A percentile compares a stretch with the other conserved stretches of the same genome.
Conservation (phyloP, 2,113 vertebrate species). For the Burhinus oedicnemus region DNA sequence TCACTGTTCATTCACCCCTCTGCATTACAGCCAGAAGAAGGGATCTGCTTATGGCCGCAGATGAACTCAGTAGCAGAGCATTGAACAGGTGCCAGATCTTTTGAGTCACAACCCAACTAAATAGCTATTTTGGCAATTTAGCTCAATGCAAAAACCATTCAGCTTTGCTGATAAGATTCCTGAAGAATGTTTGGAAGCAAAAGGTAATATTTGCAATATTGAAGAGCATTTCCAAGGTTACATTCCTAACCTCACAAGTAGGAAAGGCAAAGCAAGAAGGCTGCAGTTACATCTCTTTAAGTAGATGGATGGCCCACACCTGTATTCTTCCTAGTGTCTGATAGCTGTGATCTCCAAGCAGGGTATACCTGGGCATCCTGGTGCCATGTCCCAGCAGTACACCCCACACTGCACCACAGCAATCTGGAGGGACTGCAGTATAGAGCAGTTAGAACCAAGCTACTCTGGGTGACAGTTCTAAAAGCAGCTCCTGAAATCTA, state of each 20-base stretch:
- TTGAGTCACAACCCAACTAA: neutral
- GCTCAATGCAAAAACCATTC: neutral
- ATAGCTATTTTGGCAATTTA: neutral
- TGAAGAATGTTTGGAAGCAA: neutral
- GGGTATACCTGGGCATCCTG: accelerated
- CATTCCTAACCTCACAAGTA: neutral
- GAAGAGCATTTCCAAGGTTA: constrained; percentile 3
- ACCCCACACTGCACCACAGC: neutral
- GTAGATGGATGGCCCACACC: neutral
- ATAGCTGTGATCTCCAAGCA: neutral
- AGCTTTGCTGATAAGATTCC: neutral
- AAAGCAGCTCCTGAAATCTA: neutral
- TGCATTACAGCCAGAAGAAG: neutral
- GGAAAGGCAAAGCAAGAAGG: neutral
- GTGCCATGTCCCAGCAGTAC: neutral
- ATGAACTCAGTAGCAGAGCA: neutral
- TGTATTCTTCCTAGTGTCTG: neutral
- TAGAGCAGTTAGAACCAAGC: neutral
- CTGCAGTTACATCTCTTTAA: neutral
- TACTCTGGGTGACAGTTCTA: neutral
- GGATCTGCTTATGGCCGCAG: neutral
- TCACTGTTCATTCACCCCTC: neutral
- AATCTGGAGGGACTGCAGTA: neutral
- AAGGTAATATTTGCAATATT: neutral
- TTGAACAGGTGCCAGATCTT: neutral